Conservation (phyloP, 2,797 vertebrate species). For the Furcifer pardalis region DNA sequence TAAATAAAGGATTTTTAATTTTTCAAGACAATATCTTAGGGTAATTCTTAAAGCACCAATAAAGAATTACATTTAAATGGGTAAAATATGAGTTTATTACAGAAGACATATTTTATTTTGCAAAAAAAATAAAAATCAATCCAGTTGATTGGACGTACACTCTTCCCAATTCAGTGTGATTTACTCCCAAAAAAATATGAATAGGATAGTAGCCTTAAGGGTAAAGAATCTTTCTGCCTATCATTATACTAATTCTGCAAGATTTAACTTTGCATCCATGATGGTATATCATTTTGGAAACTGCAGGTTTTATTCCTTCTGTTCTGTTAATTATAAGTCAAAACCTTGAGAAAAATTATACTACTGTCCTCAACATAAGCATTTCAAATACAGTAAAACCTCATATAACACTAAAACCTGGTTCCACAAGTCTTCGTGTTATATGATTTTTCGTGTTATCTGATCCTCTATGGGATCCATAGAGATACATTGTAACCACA, state of each 20-base stretch:
- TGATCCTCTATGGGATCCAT: too few species aligned
- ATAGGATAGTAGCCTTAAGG: constrained; percentile 62
- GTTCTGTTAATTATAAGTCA: neutral
- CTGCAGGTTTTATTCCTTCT: constrained; percentile 7
- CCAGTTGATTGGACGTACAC: neutral
- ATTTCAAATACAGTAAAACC: too few species aligned
- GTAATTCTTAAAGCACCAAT: constrained; percentile 69
- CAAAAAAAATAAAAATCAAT: constrained; percentile 29
- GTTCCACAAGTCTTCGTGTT: too few species aligned
- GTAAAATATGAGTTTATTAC: constrained; percentile 72
- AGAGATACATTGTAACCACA: too few species aligned
- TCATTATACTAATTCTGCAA: constrained; percentile 53
- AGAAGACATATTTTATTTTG: constrained; percentile 60
- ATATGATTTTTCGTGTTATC: too few species aligned
- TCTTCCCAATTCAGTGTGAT: neutral
- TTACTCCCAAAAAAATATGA: neutral
- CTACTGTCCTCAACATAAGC: neutral
- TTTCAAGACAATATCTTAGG: constrained; percentile 67
- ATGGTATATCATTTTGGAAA: constrained; percentile 7
- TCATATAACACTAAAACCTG: too few species aligned
- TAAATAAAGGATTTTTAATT: constrained; percentile 77
- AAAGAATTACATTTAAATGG: constrained; percentile 73
- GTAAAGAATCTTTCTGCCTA: constrained; percentile 62
- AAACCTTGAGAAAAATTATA: constrained; percentile 18
- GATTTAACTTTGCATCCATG: constrained; percentile 35